Conservation (phyloP, 1,140 invertebrate species). For the Pteromalus puparum region DNA sequence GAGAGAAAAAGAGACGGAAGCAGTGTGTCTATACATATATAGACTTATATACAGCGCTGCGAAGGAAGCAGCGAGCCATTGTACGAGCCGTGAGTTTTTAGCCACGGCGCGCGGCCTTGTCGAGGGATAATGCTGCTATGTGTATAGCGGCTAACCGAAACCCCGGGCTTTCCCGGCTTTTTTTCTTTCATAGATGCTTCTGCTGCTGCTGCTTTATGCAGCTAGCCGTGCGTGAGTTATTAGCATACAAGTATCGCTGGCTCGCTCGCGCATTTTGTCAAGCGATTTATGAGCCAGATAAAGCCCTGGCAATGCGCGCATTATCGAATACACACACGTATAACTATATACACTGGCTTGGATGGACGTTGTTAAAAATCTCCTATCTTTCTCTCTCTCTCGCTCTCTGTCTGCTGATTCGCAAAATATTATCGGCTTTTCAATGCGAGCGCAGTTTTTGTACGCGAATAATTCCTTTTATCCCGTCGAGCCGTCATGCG, state of each 20-base stretch:
- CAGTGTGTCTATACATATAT: not conserved
- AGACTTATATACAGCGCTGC: not conserved
- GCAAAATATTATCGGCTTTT: not conserved
- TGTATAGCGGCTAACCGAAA: conserved; percentile 63
- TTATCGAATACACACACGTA: not conserved
- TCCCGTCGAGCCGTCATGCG: not conserved
- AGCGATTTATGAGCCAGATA: conserved; percentile 67
- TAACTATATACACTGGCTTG: not conserved
- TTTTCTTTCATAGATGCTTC: conserved; percentile 43
- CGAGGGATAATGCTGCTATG: conserved; percentile 61
- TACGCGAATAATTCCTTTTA: not conserved
- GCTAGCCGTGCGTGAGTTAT: conserved; percentile 69
- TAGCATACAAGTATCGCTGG: conserved; percentile 68
- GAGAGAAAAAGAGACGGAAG: conserved; percentile 14
- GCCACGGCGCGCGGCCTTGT: conserved; percentile 55
- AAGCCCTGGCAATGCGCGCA: conserved; percentile 23
- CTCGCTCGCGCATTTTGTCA: conserved; percentile 60
- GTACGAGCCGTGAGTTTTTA: conserved; percentile 18
- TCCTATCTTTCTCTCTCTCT: not conserved
- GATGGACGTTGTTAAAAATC: conserved; percentile 5
- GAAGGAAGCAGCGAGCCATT: not conserved
- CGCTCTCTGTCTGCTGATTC: not conserved
- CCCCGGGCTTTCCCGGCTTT: conserved; percentile 57
- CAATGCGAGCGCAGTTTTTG: not conserved
- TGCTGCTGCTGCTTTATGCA: conserved; percentile 24